Evolutionary conservation across 2,113 vertebrate genomes (phyloP).

Genomic region (Phasianus colchicus): DNA sequence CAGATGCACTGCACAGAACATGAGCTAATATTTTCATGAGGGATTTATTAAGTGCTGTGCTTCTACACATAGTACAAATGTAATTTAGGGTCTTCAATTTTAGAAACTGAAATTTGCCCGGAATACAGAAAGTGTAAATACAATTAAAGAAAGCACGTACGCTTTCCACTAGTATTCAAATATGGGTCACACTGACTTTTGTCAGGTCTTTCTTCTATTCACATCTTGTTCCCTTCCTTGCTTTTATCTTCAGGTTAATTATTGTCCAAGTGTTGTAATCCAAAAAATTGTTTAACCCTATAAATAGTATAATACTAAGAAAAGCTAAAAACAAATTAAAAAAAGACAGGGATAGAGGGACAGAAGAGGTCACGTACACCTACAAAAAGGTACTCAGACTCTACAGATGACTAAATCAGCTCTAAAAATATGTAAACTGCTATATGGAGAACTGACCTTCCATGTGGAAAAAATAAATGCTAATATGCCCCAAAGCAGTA

Average conservation of each 20-base stretch:
- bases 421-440: not conserved
- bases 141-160: not conserved
- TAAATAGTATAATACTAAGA: not conserved
- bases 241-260: not conserved
- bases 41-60: not conserved
- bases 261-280: not conserved
- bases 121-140: not conserved
- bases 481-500: not conserved
- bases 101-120: not conserved
- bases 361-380: not conserved
- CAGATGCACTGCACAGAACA: not conserved
- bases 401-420: not conserved
- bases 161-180: not conserved
- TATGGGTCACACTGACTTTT: not conserved
- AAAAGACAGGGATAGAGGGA: not conserved
- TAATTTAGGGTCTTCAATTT: not conserved
- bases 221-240: not conserved
- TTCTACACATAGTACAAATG: not conserved
- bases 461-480: not conserved
- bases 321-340: not conserved
- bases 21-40: not conserved
- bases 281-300: not conserved
- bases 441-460: not conserved
- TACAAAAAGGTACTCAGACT: not conserved
- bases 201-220: not conserved